Evolutionary conservation across 2,888 invertebrate genomes (phyloP).

Genomic region (Punctoribates punctum): DNA sequence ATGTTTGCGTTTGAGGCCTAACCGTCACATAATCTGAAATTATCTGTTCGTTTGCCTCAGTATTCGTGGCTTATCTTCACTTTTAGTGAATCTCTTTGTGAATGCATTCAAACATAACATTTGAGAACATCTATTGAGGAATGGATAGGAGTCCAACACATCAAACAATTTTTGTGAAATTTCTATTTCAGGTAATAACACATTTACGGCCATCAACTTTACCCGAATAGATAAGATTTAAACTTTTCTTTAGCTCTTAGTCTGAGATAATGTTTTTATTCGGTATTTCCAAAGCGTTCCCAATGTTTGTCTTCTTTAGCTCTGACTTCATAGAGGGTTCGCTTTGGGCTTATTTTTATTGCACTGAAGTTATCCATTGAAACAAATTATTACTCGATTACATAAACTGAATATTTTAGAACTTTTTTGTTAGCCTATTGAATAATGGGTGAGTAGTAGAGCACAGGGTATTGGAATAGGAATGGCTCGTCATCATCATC

Average conservation of each 20-base stretch:
- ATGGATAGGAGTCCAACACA: not conserved
- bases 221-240: slow-evolving; percentile 29
- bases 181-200: slow-evolving; percentile 27
- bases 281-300: not conserved
- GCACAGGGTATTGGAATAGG: not conserved
- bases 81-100: too few relatives aligned
- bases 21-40: not conserved
- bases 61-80: not conserved
- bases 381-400: slow-evolving; percentile 33
- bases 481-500: slow-evolving; percentile 23
- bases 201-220: slow-evolving; percentile 12
- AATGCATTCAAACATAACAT: too few relatives aligned
- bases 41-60: slow-evolving; percentile 9
- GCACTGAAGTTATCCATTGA: slow-evolving; percentile 17
- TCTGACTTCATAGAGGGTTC: not conserved
- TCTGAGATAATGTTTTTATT: not conserved
- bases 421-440: not conserved
- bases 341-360: slow-evolving; percentile 35
- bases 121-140: not conserved
- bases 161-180: not conserved
- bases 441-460: not conserved
- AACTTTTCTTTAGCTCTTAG: slow-evolving; percentile 16
- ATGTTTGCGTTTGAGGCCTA: not conserved
- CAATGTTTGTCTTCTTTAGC: not conserved
- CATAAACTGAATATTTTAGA: slow-evolving; percentile 23